A percentile compares a stretch with the other conserved stretches of the same genome.
Evolutionary conservation across 2,797 vertebrate species (phyloP).

Genomic region (Rhynchonycteris naso): DNA sequence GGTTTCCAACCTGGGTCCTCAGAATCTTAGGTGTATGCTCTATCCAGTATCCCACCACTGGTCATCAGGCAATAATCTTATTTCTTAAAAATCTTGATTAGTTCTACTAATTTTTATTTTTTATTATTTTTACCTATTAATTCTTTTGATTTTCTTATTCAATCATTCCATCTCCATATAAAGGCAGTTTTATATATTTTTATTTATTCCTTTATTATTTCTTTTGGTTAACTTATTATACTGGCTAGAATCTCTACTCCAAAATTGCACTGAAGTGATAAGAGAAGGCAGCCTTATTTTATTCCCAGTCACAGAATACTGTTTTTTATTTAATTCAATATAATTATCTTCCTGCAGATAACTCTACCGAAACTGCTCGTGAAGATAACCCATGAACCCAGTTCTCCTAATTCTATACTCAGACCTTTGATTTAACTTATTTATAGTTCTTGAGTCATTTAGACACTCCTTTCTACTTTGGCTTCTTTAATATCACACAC

Average conservation of each 20-base stretch:
- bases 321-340: neutral
- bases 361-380: neutral
- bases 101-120: neutral
- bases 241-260: neutral
- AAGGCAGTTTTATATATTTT: neutral
- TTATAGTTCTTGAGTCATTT: neutral
- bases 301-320: neutral
- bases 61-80: too few species aligned
- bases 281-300: neutral
- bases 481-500: neutral
- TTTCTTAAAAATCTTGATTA: neutral
- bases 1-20: too few species aligned
- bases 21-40: too few species aligned
- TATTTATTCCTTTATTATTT: neutral
- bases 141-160: neutral
- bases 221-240: neutral
- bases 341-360: neutral
- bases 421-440: neutral
- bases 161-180: neutral
- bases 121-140: neutral
- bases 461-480: neutral
- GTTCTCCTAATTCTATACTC: neutral
- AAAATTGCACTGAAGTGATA: neutral
- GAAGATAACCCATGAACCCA: neutral
- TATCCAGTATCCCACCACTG: too few species aligned